Conservation (phyloP, 2,113 vertebrate species). For the Stigmatopora nigra region DNA sequence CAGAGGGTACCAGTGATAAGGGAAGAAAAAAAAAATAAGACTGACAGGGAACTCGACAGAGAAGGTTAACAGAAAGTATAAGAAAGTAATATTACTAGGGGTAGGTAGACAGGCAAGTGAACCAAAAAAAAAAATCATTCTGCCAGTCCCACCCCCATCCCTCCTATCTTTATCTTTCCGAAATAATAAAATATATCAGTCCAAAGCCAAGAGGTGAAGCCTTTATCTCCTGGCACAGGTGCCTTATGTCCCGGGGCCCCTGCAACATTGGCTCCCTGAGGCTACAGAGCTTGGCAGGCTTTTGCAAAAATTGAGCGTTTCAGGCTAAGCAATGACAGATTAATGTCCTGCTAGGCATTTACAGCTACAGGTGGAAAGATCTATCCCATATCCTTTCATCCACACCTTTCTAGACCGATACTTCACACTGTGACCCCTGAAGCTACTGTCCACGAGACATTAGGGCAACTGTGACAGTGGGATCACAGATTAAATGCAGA, state of each 20-base stretch:
- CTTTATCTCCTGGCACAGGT: conserved; percentile 72
- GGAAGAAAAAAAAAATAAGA: conserved; percentile 5
- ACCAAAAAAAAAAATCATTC: conserved; percentile 54
- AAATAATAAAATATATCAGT: conserved; percentile 60
- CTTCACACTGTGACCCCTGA: conserved; percentile 15
- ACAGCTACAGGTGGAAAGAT: conserved; percentile 56
- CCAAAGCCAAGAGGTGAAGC: conserved; percentile 71
- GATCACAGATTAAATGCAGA: conserved; percentile 14
- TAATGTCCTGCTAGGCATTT: conserved; percentile 53
- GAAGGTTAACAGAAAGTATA: conserved; percentile 45
- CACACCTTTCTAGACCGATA: conserved; percentile 7
- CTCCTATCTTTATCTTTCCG: conserved; percentile 67
- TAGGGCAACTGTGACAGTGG: conserved; percentile 14
- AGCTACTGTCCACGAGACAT: conserved; percentile 21
- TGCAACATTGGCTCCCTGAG: conserved; percentile 41
- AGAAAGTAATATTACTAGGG: conserved; percentile 60
- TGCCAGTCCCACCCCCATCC: conserved; percentile 23
- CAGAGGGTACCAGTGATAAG: conserved; percentile 20
- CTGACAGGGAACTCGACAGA: conserved; percentile 33
- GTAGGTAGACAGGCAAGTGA: conserved; percentile 45
- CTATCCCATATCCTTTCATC: conserved; percentile 30
- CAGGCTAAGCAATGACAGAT: conserved; percentile 63
- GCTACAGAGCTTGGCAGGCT: conserved; percentile 42
- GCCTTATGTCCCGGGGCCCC: conserved; percentile 58
- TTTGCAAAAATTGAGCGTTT: conserved; percentile 41